Evolutionary conservation across 2,113 vertebrate genomes (phyloP).

Genomic region (Plecturocebus donacophilus): DNA sequence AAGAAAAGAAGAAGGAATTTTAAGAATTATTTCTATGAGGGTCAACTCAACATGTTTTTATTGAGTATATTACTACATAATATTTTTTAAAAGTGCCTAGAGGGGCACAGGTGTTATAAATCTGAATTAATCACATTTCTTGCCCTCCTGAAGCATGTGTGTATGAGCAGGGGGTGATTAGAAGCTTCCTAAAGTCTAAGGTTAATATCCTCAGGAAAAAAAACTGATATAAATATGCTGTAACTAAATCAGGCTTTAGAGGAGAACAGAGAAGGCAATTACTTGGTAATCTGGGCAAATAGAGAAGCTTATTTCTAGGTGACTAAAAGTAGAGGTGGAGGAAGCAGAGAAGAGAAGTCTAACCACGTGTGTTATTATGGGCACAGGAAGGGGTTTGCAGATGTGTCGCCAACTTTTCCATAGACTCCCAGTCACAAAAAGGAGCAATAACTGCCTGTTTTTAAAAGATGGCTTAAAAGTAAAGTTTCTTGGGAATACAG

Average conservation of each 20-base stretch:
- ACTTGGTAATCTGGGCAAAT: background rate
- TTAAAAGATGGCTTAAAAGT: background rate
- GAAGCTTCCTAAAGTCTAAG: background rate
- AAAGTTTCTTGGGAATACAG: slow-evolving; percentile 21
- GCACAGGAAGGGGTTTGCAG: background rate
- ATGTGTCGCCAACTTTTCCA: background rate
- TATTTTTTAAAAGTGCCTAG: too few species aligned
- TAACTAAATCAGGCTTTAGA: background rate
- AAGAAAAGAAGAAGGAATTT: background rate
- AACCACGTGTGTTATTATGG: background rate
- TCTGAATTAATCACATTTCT: background rate
- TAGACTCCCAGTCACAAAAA: background rate
- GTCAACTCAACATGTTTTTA: background rate
- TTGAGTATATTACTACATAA: background rate
- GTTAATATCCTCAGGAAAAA: background rate
- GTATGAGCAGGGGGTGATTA: background rate
- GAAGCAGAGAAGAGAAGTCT: background rate
- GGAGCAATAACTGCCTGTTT: background rate
- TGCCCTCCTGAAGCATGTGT: background rate
- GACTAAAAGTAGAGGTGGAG: background rate
- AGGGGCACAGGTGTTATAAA: background rate
- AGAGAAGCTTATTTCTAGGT: slow-evolving; percentile 11
- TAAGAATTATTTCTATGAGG: background rate
- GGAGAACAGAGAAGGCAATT: background rate
- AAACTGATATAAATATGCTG: background rate